Evolutionary conservation across 2,888 invertebrate genomes (phyloP).

Genomic region (Megaustenia siamemsis): DNA sequence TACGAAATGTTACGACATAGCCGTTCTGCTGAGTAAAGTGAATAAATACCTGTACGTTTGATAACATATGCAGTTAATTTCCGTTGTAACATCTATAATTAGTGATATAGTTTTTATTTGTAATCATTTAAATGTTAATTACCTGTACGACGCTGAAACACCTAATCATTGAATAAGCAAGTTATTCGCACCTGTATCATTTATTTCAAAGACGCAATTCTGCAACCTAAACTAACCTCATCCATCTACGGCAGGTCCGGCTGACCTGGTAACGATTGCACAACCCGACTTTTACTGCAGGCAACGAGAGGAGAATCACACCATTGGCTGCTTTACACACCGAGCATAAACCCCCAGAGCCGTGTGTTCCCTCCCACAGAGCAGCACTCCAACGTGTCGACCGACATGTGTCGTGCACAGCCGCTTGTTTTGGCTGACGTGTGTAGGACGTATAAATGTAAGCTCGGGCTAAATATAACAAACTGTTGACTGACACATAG

Average conservation of each 20-base stretch:
- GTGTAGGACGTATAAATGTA: background rate
- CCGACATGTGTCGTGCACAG: too few species aligned
- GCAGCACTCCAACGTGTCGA: background rate
- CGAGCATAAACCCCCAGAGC: background rate
- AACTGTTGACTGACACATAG: background rate
- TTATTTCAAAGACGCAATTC: too few species aligned
- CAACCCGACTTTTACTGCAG: background rate
- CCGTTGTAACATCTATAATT: too few species aligned
- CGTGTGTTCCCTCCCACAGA: background rate
- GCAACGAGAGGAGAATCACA: background rate
- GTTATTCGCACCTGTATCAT: too few species aligned
- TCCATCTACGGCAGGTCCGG: background rate
- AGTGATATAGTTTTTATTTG: too few species aligned
- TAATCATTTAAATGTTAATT: too few species aligned
- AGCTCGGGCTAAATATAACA: slow-evolving; percentile 7
- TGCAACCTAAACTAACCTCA: slow-evolving; percentile 15
- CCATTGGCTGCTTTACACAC: slow-evolving; percentile 14
- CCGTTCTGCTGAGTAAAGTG: too few species aligned
- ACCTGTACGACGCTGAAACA: too few species aligned
- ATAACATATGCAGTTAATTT: too few species aligned
- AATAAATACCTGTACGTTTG: too few species aligned
- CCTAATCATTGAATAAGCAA: too few species aligned
- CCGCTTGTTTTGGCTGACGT: background rate
- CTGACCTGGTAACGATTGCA: background rate
- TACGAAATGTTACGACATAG: too few species aligned